Evolutionary conservation across 2,888 invertebrate genomes (phyloP).

Genomic region (Nysson spinosus): DNA sequence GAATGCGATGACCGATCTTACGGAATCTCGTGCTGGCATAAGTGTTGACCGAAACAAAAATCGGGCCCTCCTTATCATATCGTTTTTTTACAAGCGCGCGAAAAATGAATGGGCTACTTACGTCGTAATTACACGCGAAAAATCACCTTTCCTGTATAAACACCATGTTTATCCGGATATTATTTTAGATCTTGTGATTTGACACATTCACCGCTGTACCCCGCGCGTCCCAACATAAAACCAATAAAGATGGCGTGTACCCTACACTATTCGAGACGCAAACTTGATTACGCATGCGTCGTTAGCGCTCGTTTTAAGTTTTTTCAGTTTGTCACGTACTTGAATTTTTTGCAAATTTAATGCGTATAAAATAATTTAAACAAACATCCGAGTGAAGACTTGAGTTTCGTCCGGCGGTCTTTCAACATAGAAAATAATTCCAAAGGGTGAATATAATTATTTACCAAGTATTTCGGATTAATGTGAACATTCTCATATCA

Average conservation of each 20-base stretch:
- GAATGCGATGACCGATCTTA: constrained; percentile 8
- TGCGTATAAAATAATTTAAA: too few species aligned
- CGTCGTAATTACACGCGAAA: constrained; percentile 6
- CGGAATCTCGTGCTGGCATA: constrained; percentile 29
- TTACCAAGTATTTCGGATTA: too few species aligned
- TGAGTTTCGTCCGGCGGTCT: too few species aligned
- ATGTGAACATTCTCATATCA: too few species aligned
- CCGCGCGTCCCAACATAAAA: constrained; percentile 45
- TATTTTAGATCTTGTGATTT: constrained; percentile 21
- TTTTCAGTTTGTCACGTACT: constrained; percentile 50
- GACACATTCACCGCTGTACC: constrained; percentile 45
- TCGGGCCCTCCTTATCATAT: too few species aligned
- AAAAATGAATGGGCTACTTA: constrained; percentile 26
- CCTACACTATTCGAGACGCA: constrained; percentile 20
- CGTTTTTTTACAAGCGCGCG: too few species aligned
- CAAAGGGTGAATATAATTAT: too few species aligned
- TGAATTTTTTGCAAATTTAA: neutral
- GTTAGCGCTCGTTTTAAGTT: constrained; percentile 24
- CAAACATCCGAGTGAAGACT: too few species aligned
- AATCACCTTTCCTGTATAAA: constrained; percentile 53
- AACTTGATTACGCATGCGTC: constrained; percentile 11
- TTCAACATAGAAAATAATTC: too few species aligned
- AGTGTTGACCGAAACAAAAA: constrained; percentile 32
- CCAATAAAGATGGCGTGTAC: constrained; percentile 49
- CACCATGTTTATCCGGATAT: constrained; percentile 45